Conservation (phyloP, 2,797 vertebrate genomes). For the Pantherophis vulpinus region DNA sequence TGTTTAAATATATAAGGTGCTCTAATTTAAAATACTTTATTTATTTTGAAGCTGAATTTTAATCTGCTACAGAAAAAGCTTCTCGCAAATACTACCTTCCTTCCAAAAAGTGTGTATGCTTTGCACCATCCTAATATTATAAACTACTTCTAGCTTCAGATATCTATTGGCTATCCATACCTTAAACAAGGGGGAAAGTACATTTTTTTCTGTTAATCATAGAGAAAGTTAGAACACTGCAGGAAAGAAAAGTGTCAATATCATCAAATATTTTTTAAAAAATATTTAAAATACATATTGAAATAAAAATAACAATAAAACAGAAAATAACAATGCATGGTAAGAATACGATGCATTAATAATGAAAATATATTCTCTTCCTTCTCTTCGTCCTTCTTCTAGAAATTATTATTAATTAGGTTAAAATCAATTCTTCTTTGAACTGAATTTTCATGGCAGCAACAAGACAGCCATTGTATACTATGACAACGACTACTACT, state of each 20-base stretch:
- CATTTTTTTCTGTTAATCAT: not conserved
- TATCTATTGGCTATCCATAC: not conserved
- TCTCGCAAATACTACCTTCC: not conserved
- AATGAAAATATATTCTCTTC: not conserved
- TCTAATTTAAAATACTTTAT: constrained; percentile 2
- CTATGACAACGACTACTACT: not conserved
- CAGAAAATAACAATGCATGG: not conserved
- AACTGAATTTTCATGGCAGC: not conserved
- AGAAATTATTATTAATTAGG: too few species aligned
- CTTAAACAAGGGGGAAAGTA: not conserved
- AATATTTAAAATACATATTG: not conserved
- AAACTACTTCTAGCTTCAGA: not conserved
- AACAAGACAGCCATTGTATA: not conserved
- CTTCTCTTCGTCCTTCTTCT: too few species aligned
- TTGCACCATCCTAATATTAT: not conserved
- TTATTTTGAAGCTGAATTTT: not conserved
- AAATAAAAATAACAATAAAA: not conserved
- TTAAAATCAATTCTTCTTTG: not conserved
- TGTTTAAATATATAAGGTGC: not conserved
- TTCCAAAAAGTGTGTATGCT: not conserved
- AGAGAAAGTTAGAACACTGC: not conserved
- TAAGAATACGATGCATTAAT: not conserved
- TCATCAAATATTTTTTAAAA: not conserved
- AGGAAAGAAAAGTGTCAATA: not conserved
- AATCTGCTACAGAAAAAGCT: not conserved